These are phyloP conservation scores for Scyliorhinus canicula DNA, from an alignment of 2,797 vertebrate species.

Conservation along the genomic window DNA sequence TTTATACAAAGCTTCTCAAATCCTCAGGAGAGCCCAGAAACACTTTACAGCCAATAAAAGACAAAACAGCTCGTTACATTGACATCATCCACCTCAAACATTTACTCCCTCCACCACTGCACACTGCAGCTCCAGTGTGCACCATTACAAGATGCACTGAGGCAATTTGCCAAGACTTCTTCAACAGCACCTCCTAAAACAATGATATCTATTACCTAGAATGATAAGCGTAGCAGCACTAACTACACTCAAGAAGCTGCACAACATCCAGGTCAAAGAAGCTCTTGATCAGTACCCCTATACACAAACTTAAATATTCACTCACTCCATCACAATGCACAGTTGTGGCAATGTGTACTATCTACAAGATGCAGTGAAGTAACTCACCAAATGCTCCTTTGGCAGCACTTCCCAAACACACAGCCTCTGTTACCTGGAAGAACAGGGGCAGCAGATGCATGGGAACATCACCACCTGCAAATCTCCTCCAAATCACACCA, in stretches of 20 bases:
- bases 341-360: too few relatives aligned
- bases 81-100: background rate
- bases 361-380: background rate
- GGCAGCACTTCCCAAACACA: background rate
- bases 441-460: too few relatives aligned
- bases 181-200: background rate
- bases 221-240: background rate
- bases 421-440: too few relatives aligned
- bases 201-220: background rate
- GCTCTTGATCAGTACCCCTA: background rate
- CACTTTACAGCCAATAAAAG: background rate
- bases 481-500: too few relatives aligned
- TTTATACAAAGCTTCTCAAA: background rate
- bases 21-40: background rate
- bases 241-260: background rate
- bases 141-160: too few relatives aligned
- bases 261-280: background rate
- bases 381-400: background rate
- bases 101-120: too few relatives aligned
- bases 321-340: background rate
- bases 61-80: background rate
- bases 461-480: too few relatives aligned
- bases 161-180: too few relatives aligned
- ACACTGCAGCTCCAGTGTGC: too few relatives aligned
- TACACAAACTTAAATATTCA: background rate